Evolutionary conservation across 2,797 vertebrate genomes (phyloP), one percentile per base, ranked within the genome.

Genomic region (Poeciliopsis paucimaculata): DNA sequence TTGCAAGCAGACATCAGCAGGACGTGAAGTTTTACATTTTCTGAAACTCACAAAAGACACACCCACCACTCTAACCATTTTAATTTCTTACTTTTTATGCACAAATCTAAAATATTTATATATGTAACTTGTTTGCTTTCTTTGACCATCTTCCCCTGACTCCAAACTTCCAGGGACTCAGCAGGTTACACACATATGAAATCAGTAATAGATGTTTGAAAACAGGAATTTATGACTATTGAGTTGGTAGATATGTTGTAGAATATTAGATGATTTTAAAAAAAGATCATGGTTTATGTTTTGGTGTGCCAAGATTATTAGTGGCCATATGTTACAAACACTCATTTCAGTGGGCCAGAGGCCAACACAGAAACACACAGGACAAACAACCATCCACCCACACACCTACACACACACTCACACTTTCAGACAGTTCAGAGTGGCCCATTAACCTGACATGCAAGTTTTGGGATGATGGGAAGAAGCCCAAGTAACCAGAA

Each of bases 241-340:
- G 41, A 23, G 5, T 70, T 70, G 36, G 66, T 41, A 66, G 16
- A 39, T 66, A 23, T 16, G 64, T 39, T 39, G 64, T 5, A 70
- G 66, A 70, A 10, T 70, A 43, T 26, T 26, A 20, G 16, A 18
- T 66, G 9, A 1, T 18, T 64, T 16, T 23, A 41, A 41, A 20
- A 8, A 20, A 64, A 64, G 4, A 15, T 39, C 9, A 41, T 39
- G 18, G 34, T 23, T 18, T 66, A 39, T 70, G 11, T 43, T 41
- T 45, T 71, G 41, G 39, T 71, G 68, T n/a, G 41, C 23, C 68
- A 71, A 45, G 39, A 45, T 45, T 71, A 71, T 71, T 6, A 71
- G 68, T 71, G 68, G 41, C 66, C 12, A 45, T 36, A 23, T 10
- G 36, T 68, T 68, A 13, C 36, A 68, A 41, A 68, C 26, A 68